Evolutionary conservation across 2,113 vertebrate genomes (phyloP), one percentile per base, ranked within the genome.

Genomic region (Pterophyllum scalare): DNA sequence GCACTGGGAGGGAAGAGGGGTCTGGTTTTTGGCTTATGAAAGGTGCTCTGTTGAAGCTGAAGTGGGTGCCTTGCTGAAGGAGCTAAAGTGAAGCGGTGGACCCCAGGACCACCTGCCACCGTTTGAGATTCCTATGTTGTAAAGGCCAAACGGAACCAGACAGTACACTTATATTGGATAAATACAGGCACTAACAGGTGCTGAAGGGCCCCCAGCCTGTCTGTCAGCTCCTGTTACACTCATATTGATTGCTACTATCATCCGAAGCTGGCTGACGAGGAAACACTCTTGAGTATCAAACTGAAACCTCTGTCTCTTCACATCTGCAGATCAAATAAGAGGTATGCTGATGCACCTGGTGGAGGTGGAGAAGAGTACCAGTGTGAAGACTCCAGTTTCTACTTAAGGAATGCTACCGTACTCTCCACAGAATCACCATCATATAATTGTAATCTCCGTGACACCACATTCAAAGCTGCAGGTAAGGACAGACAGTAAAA

Each of bases 301-400:
- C 62, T 74, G 14, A 90, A 89, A 74, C 65, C 74, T 80, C 43
- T 80, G 3, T n/a, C 31, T 82, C 60, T 58, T 80, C 61, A 75
- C 93, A 96, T 96, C 93, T 96, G 95, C 97, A 98, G 98, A 96
- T 98, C 97, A 91, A 97, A 97, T 90, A 96, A 97, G 96, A 97
- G 96, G 94, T 96, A 96, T 91, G 96, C 97, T 79, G 95, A 96
- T 89, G 94, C 96, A 92, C 94, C 94, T 88, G 96, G 96, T 87
- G 96, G 96, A 93, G 97, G 96, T 88, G 96, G 97, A 90, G 96
- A 96, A 92, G 96, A 96, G 91, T 96, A 97, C 94, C 97, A 96
- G 88, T 97, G 97, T 95, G 97, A 97, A 93, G 97, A 97, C 86
- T 97, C 97, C 94, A 96, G 96, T 91, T 96, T 97, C 94, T 97